phyloP scores from a whole-genome alignment of 2,888 invertebrate genomes.

The Halocaridina rubra region DNA sequence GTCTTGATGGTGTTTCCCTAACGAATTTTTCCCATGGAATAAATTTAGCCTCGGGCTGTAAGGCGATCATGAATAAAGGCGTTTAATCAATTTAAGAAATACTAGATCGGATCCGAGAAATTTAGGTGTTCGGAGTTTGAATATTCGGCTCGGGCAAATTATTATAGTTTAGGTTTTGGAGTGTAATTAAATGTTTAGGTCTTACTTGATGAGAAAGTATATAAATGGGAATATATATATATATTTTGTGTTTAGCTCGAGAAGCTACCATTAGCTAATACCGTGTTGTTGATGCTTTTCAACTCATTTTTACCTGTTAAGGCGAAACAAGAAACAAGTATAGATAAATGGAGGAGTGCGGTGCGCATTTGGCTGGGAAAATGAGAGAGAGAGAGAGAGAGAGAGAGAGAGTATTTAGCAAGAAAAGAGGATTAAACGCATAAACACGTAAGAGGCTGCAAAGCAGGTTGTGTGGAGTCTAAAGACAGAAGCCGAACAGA shows the following conservation, averaged over 20 bases:
- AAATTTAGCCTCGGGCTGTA: constrained; percentile 41
- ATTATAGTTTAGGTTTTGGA: constrained; percentile 7
- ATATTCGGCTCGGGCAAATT: constrained; percentile 5
- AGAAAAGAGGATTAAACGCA: too few relatives aligned
- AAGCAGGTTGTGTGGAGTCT: too few relatives aligned
- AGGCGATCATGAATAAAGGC: constrained; percentile 54
- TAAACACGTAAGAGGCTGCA: too few relatives aligned
- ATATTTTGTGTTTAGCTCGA: constrained; percentile 25
- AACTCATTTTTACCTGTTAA: neutral
- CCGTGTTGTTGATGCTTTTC: neutral
- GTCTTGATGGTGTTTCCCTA: constrained; percentile 53
- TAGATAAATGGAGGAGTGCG: neutral
- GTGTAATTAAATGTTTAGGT: constrained; percentile 21
- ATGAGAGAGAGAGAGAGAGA: constrained; percentile 4
- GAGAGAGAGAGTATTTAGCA: too few relatives aligned
- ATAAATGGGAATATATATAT: neutral
- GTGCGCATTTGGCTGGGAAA: constrained; percentile 14
- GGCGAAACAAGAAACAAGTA: neutral
- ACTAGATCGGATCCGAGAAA: constrained; percentile 42
- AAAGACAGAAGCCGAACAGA: too few relatives aligned
- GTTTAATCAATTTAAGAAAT: constrained; percentile 55
- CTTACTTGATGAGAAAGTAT: constrained; percentile 6
- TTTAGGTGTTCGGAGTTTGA: constrained; percentile 34
- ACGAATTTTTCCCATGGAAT: constrained; percentile 51
- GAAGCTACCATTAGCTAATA: neutral